A percentile compares a stretch with the other conserved stretches of the same genome.
Evolutionary conservation across 2,797 vertebrate genomes (phyloP).

Genomic region (Darevskia nairensis): DNA sequence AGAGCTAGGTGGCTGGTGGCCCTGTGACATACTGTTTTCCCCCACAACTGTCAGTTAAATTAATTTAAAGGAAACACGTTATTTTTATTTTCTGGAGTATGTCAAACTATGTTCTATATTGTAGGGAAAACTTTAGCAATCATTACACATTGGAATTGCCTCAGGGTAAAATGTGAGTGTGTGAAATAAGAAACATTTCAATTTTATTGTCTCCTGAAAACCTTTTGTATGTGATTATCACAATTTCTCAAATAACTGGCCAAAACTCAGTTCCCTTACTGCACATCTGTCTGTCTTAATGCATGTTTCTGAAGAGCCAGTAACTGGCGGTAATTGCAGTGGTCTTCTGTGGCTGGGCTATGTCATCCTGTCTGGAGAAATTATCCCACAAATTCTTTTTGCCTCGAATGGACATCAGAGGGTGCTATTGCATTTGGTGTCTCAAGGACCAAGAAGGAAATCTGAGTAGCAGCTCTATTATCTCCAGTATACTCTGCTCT

Average conservation of each 20-base stretch:
- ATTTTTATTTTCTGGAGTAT: slow-evolving; percentile 63
- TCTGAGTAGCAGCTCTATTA: background rate
- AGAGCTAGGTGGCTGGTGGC: background rate
- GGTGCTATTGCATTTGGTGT: slow-evolving; percentile 76
- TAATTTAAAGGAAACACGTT: slow-evolving; percentile 55
- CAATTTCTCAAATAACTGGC: slow-evolving; percentile 49
- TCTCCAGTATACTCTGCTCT: background rate
- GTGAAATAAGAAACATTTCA: slow-evolving; percentile 51
- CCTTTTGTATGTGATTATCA: slow-evolving; percentile 51
- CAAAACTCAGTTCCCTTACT: slow-evolving; percentile 46
- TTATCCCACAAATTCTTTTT: background rate
- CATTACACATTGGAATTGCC: slow-evolving; percentile 50
- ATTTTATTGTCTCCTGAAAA: slow-evolving; percentile 56
- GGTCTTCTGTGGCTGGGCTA: slow-evolving; percentile 48
- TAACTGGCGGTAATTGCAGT: slow-evolving; percentile 59
- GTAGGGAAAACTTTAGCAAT: slow-evolving; percentile 59
- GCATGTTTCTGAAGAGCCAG: slow-evolving; percentile 46
- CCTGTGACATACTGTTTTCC: slow-evolving; percentile 20
- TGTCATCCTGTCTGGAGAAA: slow-evolving; percentile 49
- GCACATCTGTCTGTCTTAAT: slow-evolving; percentile 54
- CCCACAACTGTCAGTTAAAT: background rate
- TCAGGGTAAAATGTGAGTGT: slow-evolving; percentile 51
- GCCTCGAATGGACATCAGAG: slow-evolving; percentile 61
- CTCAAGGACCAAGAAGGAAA: background rate
- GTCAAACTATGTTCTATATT: slow-evolving; percentile 33